Conservation (phyloP, 2,888 invertebrate species). For the Watsonalla cultraria region DNA sequence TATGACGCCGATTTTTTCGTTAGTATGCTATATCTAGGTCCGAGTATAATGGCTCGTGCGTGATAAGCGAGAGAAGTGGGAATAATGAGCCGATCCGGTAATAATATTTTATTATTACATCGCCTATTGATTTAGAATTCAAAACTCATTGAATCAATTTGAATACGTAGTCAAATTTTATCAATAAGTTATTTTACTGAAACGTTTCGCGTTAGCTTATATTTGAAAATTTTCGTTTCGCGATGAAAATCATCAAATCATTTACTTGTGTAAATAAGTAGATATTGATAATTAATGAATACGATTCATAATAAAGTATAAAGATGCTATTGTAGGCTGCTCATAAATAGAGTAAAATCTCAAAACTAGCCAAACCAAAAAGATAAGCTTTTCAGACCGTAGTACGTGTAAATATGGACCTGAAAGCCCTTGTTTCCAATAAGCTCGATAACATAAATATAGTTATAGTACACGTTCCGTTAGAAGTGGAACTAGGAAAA, state of each 20-base stretch:
- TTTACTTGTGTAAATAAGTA: no score
- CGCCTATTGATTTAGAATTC: neutral
- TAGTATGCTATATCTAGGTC: conserved; percentile 32
- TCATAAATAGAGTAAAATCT: no score
- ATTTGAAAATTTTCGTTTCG: no score
- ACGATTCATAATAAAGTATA: no score
- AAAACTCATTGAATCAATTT: neutral
- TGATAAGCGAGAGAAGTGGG: conserved; percentile 16
- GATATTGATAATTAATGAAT: no score
- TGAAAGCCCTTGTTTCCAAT: no score
- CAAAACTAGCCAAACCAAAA: no score
- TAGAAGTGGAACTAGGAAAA: conserved; percentile 13
- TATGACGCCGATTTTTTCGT: conserved; percentile 59
- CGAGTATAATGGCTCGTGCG: conserved; percentile 28
- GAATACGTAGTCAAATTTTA: neutral
- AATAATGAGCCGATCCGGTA: conserved; percentile 1
- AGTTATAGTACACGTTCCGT: neutral
- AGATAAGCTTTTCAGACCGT: no score
- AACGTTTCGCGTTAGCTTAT: neutral
- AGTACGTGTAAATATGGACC: no score
- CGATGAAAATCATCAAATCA: no score
- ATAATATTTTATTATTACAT: neutral
- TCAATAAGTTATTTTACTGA: neutral
- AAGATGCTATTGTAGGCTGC: no score
- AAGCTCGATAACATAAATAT: neutral